Base-by-base conservation (phyloP, 2,888 invertebrate species). In the Caenorhabditis sp. region DNA sequence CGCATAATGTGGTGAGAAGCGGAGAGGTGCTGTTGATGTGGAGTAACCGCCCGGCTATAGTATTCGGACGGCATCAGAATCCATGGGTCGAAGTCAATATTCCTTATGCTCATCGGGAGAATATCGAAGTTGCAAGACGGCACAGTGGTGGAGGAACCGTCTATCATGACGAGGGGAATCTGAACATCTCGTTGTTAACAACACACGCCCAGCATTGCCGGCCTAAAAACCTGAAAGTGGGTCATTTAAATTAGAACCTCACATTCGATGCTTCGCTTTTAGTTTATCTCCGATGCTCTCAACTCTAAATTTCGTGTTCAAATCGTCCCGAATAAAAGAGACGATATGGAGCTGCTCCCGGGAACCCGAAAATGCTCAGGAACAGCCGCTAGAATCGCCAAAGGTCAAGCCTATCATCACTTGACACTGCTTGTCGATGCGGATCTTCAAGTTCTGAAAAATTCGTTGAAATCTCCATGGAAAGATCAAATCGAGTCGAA, bases 11-110 rank as follows among this genome's bases (percentile, higher is more conserved):
- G 89, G 94, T 94, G 6, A 58, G 80, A 31, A 94, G 95, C 82
- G 95, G 96, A 92, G 96, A 96, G 93, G 94, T 97, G 2, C 94
- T 98, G 92, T 94, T 98, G 93, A 93, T 98, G 76, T 98, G 97
- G 97, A 95, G 89, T 69, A 99, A 98, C 93, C 94, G 95, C 87
- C 97, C 98, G 0, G 96, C 96, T 92, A 96, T 99, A 72, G 97
- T 99, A 6, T 95, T 98, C 92, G 99, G 99, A 7, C 95, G 96
- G 77, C 96, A 98, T 93, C 98, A 98, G 93, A 99, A 99, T 93
- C 97, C 97, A 0, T 99, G 97, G 95, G 93, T 95, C 41, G 98
- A 99, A 93, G 95, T 96, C 1, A 96, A 98, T 93, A 93, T 96
- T 2, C 94, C 95, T 2, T 94, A 94, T 54, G 93, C 96, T 64